Conservation (phyloP, 2,113 vertebrate species). For the Lophura nycthemera region DNA sequence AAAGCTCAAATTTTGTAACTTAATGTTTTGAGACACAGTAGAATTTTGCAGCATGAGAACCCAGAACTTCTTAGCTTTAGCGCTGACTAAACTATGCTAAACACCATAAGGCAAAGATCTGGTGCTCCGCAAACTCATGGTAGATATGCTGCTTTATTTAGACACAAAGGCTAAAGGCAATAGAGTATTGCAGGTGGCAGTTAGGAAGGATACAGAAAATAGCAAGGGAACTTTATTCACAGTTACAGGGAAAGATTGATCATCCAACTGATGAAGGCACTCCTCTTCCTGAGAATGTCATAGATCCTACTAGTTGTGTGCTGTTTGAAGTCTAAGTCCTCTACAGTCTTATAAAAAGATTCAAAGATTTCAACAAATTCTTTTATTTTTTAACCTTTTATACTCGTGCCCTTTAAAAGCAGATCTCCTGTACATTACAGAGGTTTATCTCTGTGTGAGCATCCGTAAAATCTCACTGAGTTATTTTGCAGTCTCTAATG, state of each 20-base stretch:
- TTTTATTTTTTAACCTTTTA: neutral
- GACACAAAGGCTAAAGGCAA: neutral
- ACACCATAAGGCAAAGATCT: neutral
- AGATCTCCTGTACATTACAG: neutral
- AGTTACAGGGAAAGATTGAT: neutral
- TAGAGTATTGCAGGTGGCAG: neutral
- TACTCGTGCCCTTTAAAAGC: neutral
- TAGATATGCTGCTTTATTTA: neutral
- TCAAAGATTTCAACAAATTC: neutral
- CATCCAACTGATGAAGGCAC: neutral
- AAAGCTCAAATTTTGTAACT: neutral
- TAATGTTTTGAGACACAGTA: neutral
- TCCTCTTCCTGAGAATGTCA: neutral
- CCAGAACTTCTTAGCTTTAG: neutral
- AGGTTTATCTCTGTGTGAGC: neutral
- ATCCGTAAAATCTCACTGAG: neutral
- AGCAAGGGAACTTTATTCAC: neutral
- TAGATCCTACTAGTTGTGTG: neutral
- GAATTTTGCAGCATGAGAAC: neutral
- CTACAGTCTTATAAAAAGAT: neutral
- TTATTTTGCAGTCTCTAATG: neutral
- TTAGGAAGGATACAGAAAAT: neutral
- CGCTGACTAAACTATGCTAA: neutral
- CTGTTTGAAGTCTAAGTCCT: neutral
- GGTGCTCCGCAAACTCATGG: neutral